Evolutionary conservation across 92 coral and sea anemone species (phyloP), one percentile per base, ranked within the genome.

Genomic region (Porites evermanni): DNA sequence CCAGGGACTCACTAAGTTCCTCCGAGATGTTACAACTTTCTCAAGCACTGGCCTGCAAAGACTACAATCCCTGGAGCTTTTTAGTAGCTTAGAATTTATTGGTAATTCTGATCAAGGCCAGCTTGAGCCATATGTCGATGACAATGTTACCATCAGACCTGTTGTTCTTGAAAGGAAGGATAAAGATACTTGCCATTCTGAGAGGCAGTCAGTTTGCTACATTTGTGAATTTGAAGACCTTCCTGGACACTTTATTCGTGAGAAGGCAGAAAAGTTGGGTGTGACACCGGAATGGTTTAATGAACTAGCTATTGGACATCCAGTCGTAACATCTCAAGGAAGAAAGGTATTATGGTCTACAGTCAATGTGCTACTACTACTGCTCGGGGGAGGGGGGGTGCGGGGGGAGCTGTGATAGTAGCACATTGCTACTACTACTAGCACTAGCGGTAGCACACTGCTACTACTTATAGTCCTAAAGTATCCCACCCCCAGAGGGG

Each of bases 141-240:
- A 90, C 72, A 92, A 92, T 83, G 29, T 92, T 12, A 89, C 84
- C 19, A 87, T 92, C 53, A 52, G 47, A 61, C 93, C 95, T 53
- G 82, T 92, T n/a, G 14, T 90, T 12, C 79, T 91, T 47, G 53
- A 70, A 18, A 60, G 70, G 11, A 83, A 70, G 12, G 74, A 47
- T 51, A 29, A 24, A 56, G 71, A 60, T 9, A 24, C 53, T 56
- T 66, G 74, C 72, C 83, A 69, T 3, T 68, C 88, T 5, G 52
- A 66, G 72, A 53, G 65, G 47, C 84, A n/a, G 11, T 88, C 88
- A 13, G 51, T 95, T 76, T 91, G 93, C 72, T 95, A 93, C 60
- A 86, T 95, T 32, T 91, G 96, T 84, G 93, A 95, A 80, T 84
- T 95, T 38, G 86, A 89, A 29, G 91, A 90, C 53, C 69, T 82